Evolutionary conservation across 2,888 invertebrate species (phyloP).

Genomic region (Alitta virens): DNA sequence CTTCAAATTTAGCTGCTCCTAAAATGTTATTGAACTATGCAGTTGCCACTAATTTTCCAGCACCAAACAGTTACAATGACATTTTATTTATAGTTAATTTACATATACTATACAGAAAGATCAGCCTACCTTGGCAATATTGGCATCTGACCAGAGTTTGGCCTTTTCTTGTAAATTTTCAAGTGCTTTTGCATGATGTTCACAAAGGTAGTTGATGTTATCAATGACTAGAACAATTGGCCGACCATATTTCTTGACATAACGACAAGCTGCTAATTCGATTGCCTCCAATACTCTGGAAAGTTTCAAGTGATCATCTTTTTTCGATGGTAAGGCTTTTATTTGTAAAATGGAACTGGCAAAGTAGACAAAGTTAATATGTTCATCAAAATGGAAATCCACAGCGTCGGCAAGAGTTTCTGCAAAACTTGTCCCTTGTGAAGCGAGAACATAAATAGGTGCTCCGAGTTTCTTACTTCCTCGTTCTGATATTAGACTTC

Average conservation of each 20-base stretch:
- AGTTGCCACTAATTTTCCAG: too few species aligned
- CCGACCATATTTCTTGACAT: slow-evolving; percentile 10
- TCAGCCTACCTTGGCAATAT: slow-evolving; percentile 31
- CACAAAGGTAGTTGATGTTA: slow-evolving; percentile 15
- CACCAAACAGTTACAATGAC: too few species aligned
- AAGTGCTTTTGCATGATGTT: slow-evolving; percentile 12
- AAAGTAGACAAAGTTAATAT: slow-evolving; percentile 29
- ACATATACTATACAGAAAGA: too few species aligned
- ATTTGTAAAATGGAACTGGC: slow-evolving; percentile 25
- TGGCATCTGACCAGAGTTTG: slow-evolving; percentile 32
- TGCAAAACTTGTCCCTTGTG: slow-evolving; percentile 29
- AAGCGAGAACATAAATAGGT: slow-evolving; percentile 26
- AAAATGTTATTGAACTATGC: too few species aligned
- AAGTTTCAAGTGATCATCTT: slow-evolving; percentile 23
- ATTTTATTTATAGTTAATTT: too few species aligned
- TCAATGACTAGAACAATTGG: slow-evolving; percentile 31
- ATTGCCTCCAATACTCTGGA: slow-evolving; percentile 28
- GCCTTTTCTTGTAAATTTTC: slow-evolving; percentile 28
- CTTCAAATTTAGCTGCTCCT: too few species aligned
- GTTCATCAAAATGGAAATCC: slow-evolving; percentile 30
- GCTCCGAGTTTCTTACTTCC: slow-evolving; percentile 19
- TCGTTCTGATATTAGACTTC: background rate
- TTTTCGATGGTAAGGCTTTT: slow-evolving; percentile 22
- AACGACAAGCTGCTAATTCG: slow-evolving; percentile 26
- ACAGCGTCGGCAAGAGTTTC: slow-evolving; percentile 29